phyloP scores from a whole-genome alignment of 2,888 invertebrate species.

The Linnaemya tessellans region DNA sequence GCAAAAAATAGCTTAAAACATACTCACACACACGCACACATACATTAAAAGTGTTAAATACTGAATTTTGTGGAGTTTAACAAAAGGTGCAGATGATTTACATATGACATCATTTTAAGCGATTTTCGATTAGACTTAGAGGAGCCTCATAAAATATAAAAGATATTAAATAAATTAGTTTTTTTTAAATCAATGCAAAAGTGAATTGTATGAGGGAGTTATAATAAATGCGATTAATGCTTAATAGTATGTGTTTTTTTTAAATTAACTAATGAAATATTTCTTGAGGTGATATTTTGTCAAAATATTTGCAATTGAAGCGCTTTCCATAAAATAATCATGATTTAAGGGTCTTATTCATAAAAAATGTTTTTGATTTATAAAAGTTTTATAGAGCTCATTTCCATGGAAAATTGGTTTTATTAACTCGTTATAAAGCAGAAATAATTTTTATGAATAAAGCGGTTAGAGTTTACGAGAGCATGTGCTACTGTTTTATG shows the following conservation, averaged over 20 bases:
- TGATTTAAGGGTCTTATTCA: too few species aligned
- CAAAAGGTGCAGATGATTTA: slow-evolving; percentile 55
- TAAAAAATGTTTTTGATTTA: too few species aligned
- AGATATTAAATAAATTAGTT: slow-evolving; percentile 15
- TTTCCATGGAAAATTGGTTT: too few species aligned
- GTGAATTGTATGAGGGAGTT: neutral
- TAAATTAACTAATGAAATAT: neutral
- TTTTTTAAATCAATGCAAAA: neutral
- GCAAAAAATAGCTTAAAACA: neutral
- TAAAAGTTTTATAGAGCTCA: too few species aligned
- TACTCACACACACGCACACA: neutral
- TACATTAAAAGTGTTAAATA: slow-evolving; percentile 19
- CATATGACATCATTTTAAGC: slow-evolving; percentile 61
- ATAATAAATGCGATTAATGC: neutral
- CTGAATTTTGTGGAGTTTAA: neutral
- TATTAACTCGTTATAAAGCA: too few species aligned
- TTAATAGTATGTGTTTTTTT: neutral
- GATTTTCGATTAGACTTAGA: slow-evolving; percentile 52
- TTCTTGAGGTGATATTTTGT: neutral
- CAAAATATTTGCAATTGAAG: neutral
- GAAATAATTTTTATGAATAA: too few species aligned
- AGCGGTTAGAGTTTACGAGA: too few species aligned
- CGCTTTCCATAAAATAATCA: neutral
- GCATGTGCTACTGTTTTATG: too few species aligned
- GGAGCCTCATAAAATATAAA: slow-evolving; percentile 51